Percentiles rank a stretch among this genome's conserved stretches.
These are phyloP conservation scores for Nephrocerus scutellatus DNA, from an alignment of 2,888 invertebrate genomes.

Conservation along the genomic window DNA sequence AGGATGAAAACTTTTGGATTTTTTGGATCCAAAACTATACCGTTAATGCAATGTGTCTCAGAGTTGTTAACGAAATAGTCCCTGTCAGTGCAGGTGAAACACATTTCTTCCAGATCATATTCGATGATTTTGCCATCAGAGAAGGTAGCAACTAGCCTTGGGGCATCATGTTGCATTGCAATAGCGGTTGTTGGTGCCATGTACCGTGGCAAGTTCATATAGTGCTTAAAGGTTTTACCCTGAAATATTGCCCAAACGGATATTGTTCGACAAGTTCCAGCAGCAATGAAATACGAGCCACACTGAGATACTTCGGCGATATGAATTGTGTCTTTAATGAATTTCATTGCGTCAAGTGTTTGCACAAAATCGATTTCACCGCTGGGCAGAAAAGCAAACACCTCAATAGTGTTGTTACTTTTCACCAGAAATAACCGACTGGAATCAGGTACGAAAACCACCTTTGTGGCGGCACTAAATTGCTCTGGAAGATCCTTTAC, in stretches of 20 bases:
- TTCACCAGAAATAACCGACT: constrained; percentile 47
- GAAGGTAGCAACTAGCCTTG: constrained; percentile 64
- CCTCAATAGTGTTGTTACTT: constrained; percentile 41
- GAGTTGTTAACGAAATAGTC: constrained; percentile 51
- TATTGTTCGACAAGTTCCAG: constrained; percentile 60
- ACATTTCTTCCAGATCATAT: constrained; percentile 59
- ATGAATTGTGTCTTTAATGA: constrained; percentile 53
- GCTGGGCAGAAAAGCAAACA: constrained; percentile 44
- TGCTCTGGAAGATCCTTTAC: constrained; percentile 43
- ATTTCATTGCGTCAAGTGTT: constrained; percentile 40
- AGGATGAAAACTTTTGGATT: constrained; percentile 61
- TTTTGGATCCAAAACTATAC: constrained; percentile 57
- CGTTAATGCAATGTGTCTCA: constrained; percentile 47
- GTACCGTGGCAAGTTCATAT: constrained; percentile 64
- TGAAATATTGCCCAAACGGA: constrained; percentile 54
- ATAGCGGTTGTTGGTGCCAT: constrained; percentile 65
- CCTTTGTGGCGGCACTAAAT: constrained; percentile 40
- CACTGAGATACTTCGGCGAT: constrained; percentile 51
- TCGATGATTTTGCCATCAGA: constrained; percentile 77
- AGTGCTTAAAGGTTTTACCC: constrained; percentile 45
- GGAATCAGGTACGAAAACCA: constrained; percentile 46
- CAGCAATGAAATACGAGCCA: constrained; percentile 59
- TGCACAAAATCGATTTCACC: constrained; percentile 39
- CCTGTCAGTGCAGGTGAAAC: constrained; percentile 52
- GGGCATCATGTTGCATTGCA: constrained; percentile 55